phyloP scores from a whole-genome alignment of 2,888 invertebrate genomes.

The Chrysina gloriosa region DNA sequence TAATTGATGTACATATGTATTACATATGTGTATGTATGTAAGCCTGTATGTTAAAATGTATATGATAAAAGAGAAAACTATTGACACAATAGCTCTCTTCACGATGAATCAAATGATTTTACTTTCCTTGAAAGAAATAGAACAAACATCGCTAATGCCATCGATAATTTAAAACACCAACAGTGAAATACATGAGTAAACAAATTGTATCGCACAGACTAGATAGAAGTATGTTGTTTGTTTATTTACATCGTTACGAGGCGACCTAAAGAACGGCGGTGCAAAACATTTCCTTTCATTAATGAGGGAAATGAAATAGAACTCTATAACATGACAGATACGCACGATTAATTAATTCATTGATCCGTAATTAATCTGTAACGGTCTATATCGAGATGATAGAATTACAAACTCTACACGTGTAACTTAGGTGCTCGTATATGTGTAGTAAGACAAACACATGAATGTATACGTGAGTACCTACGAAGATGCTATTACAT shows the following conservation, averaged over 20 bases:
- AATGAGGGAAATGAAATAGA: conserved; percentile 1
- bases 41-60: no score
- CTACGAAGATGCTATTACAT: conserved; percentile 26
- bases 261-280: neutral
- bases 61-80: neutral
- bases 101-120: conserved; percentile 14
- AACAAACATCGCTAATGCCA: conserved; percentile 29
- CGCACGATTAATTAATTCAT: conserved; percentile 26
- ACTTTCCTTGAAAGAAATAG: conserved; percentile 17
- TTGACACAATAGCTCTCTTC: neutral
- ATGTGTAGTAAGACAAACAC: neutral
- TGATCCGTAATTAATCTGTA: conserved; percentile 11
- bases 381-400: neutral
- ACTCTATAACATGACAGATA: conserved; percentile 2
- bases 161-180: conserved; percentile 30
- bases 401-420: conserved; percentile 1
- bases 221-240: conserved; percentile 11
- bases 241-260: conserved; percentile 22
- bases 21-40: neutral
- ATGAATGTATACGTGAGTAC: neutral
- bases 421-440: neutral
- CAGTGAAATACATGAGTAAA: conserved; percentile 15
- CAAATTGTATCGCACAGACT: neutral
- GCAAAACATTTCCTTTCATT: conserved; percentile 11
- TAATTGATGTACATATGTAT: neutral